phyloP scores from a whole-genome alignment of 2,797 vertebrate genomes.

The Ceryle rudis region DNA sequence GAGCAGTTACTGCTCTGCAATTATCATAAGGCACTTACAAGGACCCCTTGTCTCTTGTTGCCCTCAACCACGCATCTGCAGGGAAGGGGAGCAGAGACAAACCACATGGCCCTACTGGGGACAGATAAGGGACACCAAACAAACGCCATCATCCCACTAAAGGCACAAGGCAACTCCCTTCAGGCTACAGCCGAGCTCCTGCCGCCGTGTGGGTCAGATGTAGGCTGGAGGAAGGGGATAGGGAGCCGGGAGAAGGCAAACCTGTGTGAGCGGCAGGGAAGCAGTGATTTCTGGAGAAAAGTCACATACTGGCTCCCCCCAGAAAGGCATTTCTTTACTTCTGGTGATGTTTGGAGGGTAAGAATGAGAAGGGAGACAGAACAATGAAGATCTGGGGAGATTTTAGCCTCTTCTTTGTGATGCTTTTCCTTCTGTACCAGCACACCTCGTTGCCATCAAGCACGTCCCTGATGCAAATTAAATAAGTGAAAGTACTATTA shows the following conservation, averaged over 20 bases:
- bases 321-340: conserved; percentile 5
- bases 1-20: conserved; percentile 63
- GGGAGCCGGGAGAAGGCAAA: background rate
- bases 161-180: conserved; percentile 43
- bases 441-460: background rate
- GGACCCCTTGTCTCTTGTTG: conserved; percentile 56
- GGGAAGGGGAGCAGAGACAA: conserved; percentile 22
- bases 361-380: background rate
- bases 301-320: background rate
- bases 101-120: conserved; percentile 45
- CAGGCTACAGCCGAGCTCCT: conserved; percentile 19
- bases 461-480: conserved; percentile 43
- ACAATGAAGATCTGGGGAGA: background rate
- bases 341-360: background rate
- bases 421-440: background rate
- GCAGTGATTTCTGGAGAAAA: background rate
- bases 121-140: conserved; percentile 47
- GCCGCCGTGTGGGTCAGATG: background rate
- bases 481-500: conserved; percentile 19
- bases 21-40: conserved; percentile 75
- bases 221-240: background rate
- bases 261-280: background rate
- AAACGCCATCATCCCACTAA: background rate
- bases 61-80: conserved; percentile 22
- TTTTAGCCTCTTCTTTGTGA: background rate